Conservation (phyloP, 2,888 invertebrate genomes). For the Acleris sparsana region DNA sequence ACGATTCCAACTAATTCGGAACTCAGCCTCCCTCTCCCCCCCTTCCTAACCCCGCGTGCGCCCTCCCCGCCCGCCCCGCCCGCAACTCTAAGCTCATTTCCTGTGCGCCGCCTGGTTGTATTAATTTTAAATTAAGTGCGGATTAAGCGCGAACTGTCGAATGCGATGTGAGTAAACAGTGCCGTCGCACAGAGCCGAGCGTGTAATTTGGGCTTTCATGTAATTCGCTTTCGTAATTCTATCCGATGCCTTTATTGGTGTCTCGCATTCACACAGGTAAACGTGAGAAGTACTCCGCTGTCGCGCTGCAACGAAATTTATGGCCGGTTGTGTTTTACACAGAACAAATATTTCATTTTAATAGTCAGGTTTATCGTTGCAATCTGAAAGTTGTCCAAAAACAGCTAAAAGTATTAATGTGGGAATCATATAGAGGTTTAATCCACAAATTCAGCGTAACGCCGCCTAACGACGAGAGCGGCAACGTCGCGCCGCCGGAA, state of each 20-base stretch:
- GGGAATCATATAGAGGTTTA: conserved; percentile 51
- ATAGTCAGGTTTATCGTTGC: conserved; percentile 11
- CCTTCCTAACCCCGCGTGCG: conserved; percentile 42
- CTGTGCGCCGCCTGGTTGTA: conserved; percentile 87
- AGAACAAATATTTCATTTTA: conserved; percentile 3
- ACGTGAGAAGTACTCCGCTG: too few relatives aligned
- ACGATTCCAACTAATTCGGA: conserved; percentile 66
- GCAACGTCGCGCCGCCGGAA: conserved; percentile 83
- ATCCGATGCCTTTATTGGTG: too few relatives aligned
- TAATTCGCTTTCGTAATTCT: too few relatives aligned
- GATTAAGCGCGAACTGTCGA: conserved; percentile 68
- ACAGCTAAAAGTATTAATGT: conserved; percentile 21
- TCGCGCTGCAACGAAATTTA: neutral
- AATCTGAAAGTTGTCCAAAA: conserved; percentile 13
- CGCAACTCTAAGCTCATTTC: conserved; percentile 87
- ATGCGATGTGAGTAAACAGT: conserved; percentile 50
- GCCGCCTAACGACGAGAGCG: conserved; percentile 58
- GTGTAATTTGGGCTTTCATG: neutral
- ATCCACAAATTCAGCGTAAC: conserved; percentile 55
- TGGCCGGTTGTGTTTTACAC: neutral
- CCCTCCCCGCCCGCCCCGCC: conserved; percentile 46
- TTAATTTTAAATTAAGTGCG: conserved; percentile 88
- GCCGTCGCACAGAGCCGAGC: conserved; percentile 15
- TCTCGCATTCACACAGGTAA: neutral
- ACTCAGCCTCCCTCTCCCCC: conserved; percentile 43